phyloP scores from a whole-genome alignment of 2,888 invertebrate genomes.

The Vannuccia rotundouncinata region DNA sequence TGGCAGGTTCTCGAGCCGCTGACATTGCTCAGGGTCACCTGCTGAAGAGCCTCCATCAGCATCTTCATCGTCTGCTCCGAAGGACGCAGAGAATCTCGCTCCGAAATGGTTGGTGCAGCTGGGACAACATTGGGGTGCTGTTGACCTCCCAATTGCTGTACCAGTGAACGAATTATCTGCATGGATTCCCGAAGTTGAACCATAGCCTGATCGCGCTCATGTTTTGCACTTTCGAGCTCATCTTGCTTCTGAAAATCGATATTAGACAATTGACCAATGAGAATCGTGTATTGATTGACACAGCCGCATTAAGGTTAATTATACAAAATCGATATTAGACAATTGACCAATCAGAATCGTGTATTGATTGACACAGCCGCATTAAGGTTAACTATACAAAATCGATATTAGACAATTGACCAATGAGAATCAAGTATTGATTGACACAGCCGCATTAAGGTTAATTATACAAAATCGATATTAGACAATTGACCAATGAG shows the following conservation, averaged over 20 bases:
- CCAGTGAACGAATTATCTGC: conserved; percentile 2
- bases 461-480: too few relatives aligned
- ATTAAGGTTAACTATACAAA: too few relatives aligned
- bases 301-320: too few relatives aligned
- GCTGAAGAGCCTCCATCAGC: neutral
- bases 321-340: too few relatives aligned
- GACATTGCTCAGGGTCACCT: neutral
- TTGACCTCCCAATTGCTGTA: neutral
- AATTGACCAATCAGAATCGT: too few relatives aligned
- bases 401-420: too few relatives aligned
- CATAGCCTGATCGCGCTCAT: neutral
- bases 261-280: neutral
- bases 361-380: too few relatives aligned
- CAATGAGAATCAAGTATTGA: too few relatives aligned
- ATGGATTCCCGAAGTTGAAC: neutral
- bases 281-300: too few relatives aligned
- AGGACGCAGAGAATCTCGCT: neutral
- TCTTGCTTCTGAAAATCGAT: neutral
- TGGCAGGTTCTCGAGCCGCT: neutral
- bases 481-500: too few relatives aligned
- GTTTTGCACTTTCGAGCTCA: neutral
- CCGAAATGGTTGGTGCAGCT: neutral
- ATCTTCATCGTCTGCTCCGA: neutral
- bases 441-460: too few relatives aligned
- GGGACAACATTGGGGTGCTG: neutral